phyloP scores from a whole-genome alignment of 2,888 invertebrate species.

The Cordilura impudica region DNA sequence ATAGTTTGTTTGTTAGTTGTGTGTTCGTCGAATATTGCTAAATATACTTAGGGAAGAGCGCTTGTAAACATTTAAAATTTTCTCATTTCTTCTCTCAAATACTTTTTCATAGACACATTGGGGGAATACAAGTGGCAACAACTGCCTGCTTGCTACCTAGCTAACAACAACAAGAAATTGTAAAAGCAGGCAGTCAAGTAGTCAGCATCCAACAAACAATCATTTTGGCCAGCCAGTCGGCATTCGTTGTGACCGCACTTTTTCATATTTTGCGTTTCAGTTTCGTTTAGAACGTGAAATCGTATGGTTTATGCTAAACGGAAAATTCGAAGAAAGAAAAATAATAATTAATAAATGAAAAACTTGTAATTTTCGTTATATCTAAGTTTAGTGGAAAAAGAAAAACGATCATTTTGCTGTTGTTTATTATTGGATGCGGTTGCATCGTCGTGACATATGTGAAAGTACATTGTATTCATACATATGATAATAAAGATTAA shows the following conservation, averaged over 20 bases:
- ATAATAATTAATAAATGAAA: conserved; percentile 43
- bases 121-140: conserved; percentile 49
- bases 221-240: conserved; percentile 50
- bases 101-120: conserved; percentile 47
- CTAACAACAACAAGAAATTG: conserved; percentile 20
- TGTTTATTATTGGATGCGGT: conserved; percentile 42
- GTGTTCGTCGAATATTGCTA: too few relatives aligned
- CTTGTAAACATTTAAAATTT: conserved; percentile 37
- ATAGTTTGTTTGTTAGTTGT: too few relatives aligned
- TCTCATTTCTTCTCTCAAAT: conserved; percentile 48
- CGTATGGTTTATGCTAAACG: conserved; percentile 67
- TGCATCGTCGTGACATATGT: conserved; percentile 26
- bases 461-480: conserved; percentile 13
- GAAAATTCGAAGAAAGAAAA: conserved; percentile 20
- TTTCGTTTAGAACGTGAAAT: conserved; percentile 72
- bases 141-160: conserved; percentile 11
- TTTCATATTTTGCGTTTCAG: conserved; percentile 71
- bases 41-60: not conserved
- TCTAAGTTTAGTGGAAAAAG: conserved; percentile 33
- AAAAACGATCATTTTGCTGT: conserved; percentile 39
- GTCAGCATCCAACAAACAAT: conserved; percentile 50
- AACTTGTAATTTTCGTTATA: conserved; percentile 33
- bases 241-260: conserved; percentile 62
- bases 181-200: conserved; percentile 39
- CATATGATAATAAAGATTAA: not conserved